Conservation (phyloP, 2,797 vertebrate genomes). For the Rhinoraja longicauda region DNA sequence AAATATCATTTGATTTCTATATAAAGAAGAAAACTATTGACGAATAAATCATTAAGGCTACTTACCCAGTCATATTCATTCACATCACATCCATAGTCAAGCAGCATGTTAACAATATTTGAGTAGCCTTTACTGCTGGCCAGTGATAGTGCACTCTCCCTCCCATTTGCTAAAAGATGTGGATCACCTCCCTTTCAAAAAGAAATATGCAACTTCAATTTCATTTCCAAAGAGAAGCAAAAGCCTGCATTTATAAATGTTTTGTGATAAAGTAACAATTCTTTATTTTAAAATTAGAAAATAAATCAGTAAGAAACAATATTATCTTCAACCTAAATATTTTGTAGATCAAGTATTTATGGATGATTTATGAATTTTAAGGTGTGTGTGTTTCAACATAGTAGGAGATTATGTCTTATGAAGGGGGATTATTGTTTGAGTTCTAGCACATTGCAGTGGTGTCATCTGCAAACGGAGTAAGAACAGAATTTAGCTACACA, state of each 20-base stretch:
- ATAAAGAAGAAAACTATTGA: conserved; percentile 13
- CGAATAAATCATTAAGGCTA: not conserved
- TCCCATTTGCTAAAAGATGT: conserved; percentile 86
- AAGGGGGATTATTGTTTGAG: too few species aligned
- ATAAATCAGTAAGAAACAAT: not conserved
- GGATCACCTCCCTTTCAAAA: conserved; percentile 79
- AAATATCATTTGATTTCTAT: conserved; percentile 29
- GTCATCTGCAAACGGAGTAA: too few species aligned
- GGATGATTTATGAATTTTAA: not conserved
- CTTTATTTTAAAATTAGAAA: conserved; percentile 4
- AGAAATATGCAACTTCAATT: not conserved
- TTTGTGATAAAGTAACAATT: not conserved
- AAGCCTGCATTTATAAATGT: not conserved
- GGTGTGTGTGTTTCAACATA: not conserved
- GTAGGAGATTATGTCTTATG: not conserved
- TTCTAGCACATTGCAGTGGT: too few species aligned
- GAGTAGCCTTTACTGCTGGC: conserved; percentile 97
- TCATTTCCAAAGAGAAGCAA: not conserved
- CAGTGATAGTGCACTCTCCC: conserved; percentile 88
- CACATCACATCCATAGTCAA: conserved; percentile 90
- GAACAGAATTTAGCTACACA: too few species aligned
- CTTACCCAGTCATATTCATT: conserved; percentile 98
- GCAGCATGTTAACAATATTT: conserved; percentile 94
- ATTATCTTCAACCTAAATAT: not conserved
- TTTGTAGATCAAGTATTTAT: not conserved